These are phyloP conservation scores for Bucorvus abyssinicus DNA, from an alignment of 2,797 vertebrate genomes.

Conservation along the genomic window DNA sequence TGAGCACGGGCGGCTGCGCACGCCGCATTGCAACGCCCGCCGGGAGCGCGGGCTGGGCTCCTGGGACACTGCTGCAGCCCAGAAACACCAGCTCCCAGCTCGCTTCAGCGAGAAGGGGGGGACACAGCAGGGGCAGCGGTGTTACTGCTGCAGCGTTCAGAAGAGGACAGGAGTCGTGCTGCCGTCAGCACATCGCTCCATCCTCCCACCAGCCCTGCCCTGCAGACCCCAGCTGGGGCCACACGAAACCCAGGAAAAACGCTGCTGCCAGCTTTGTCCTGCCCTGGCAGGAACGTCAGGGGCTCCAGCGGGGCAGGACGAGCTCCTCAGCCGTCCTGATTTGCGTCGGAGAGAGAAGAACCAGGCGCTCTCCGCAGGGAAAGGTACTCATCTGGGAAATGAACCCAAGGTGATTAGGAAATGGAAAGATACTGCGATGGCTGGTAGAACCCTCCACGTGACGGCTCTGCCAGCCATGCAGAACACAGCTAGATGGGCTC, in stretches of 20 bases:
- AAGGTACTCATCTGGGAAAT: neutral
- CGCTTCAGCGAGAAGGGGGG: no score
- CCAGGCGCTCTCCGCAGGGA: neutral
- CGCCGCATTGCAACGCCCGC: neutral
- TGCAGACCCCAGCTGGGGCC: accelerated
- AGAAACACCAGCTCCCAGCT: no score
- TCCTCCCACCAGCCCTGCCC: neutral
- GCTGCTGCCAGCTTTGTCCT: accelerated
- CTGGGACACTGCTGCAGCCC: no score
- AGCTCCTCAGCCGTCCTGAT: neutral
- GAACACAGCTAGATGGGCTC: neutral
- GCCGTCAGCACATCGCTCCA: accelerated
- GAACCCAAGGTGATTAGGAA: neutral
- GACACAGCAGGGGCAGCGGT: accelerated
- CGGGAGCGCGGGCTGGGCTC: neutral
- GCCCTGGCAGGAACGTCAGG: neutral
- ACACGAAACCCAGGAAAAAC: accelerated
- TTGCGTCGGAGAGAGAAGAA: neutral
- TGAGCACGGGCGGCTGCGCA: neutral
- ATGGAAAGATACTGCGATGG: neutral
- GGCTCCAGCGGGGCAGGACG: neutral
- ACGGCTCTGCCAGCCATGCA: neutral
- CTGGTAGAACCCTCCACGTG: neutral
- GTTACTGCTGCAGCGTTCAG: accelerated
- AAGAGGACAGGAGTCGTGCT: accelerated